These are phyloP conservation scores for Pocota personata DNA, from an alignment of 2,888 invertebrate species.

Conservation along the genomic window DNA sequence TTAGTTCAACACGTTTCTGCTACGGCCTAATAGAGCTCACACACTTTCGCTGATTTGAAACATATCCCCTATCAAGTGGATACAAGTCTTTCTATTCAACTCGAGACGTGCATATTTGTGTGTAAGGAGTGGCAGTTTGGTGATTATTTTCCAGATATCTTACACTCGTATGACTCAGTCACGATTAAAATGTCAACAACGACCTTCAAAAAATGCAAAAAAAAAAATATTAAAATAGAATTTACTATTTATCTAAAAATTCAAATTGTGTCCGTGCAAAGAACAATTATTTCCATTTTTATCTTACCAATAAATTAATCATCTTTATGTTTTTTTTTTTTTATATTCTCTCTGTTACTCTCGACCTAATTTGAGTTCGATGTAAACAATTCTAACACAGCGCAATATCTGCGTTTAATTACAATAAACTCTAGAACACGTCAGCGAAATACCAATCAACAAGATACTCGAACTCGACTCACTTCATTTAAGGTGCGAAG, in stretches of 20 bases:
- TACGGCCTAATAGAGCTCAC: too few species aligned
- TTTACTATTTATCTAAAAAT: not conserved
- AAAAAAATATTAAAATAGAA: not conserved
- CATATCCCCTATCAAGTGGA: not conserved
- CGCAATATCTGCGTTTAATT: conserved; percentile 15
- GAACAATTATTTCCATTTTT: not conserved
- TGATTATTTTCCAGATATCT: not conserved
- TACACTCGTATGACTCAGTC: not conserved
- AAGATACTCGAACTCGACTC: not conserved
- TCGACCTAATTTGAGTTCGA: conserved; percentile 35
- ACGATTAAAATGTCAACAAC: not conserved
- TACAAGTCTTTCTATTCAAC: not conserved
- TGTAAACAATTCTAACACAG: conserved; percentile 33
- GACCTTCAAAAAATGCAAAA: not conserved
- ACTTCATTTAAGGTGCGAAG: conserved; percentile 8
- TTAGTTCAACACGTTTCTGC: too few species aligned
- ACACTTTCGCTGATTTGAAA: too few species aligned
- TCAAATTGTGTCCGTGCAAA: not conserved
- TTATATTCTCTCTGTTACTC: not conserved
- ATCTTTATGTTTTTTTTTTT: not conserved
- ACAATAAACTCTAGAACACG: not conserved
- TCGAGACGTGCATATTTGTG: not conserved
- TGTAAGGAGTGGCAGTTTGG: not conserved
- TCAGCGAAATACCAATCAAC: conserved; percentile 33
- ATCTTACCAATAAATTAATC: not conserved